Percentiles rank a stretch among this genome's conserved stretches.
Conservation (phyloP, 1,140 invertebrate genomes). For the Mylabris phalerata region DNA sequence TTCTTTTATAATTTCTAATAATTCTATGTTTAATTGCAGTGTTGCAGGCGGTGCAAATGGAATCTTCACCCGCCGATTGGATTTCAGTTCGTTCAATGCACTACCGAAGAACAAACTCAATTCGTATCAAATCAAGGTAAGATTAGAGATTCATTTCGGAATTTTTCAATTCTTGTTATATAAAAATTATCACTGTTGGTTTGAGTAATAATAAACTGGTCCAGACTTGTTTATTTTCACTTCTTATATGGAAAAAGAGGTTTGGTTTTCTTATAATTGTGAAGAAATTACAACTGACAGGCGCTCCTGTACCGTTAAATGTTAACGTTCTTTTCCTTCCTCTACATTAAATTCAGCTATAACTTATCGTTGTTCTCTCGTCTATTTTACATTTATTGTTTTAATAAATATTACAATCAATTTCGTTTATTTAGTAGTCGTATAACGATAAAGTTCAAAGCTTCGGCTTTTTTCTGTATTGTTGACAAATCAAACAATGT, state of each 20-base stretch:
- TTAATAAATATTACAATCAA: too few relatives aligned
- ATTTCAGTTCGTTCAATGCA: constrained; percentile 92
- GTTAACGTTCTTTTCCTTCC: not conserved
- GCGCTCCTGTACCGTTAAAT: constrained; percentile 20
- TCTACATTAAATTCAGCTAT: too few relatives aligned
- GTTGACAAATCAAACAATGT: too few relatives aligned
- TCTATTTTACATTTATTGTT: too few relatives aligned
- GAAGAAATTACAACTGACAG: constrained; percentile 27
- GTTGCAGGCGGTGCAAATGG: constrained; percentile 82
- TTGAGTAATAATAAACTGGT: constrained; percentile 22
- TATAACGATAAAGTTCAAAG: too few relatives aligned
- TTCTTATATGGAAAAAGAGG: constrained; percentile 24
- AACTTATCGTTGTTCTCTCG: too few relatives aligned
- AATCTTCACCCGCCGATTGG: constrained; percentile 81
- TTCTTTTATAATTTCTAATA: constrained; percentile 24
- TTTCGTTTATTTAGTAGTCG: too few relatives aligned
- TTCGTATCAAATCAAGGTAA: constrained; percentile 97
- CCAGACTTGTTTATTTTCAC: constrained; percentile 29
- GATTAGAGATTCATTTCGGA: constrained; percentile 19
- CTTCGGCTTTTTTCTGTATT: too few relatives aligned
- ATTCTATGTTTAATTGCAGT: constrained; percentile 48
- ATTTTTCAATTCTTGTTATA: too few relatives aligned
- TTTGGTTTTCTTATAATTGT: constrained; percentile 1
- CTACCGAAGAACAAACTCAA: constrained; percentile 93
- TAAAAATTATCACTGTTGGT: not conserved